Evolutionary conservation across 2,797 vertebrate species (phyloP), one percentile per base, ranked within the genome.

Genomic region (Myripristis jacobus): DNA sequence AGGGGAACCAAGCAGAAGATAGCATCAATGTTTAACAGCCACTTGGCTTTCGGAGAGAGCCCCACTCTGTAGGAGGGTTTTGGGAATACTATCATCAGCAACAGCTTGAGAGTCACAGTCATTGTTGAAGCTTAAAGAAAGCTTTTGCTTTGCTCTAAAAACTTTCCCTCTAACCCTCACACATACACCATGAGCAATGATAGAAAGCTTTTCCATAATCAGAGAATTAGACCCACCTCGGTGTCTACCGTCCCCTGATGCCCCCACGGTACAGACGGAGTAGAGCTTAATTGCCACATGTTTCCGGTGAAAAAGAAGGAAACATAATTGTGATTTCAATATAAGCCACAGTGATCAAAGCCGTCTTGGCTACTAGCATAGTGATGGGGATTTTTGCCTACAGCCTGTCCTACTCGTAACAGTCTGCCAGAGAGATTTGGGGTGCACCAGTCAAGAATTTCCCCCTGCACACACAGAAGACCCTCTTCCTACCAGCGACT

Each of bases 291-390:
- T 93, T 94, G 89, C 80, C 73, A 71, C 90, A 91, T 70, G 70
- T 88, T 92, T 92, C 77, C 86, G 77, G 75, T 63, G 83, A 85
- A 87, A 82, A 83, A 87, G 75, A 83, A 73, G 73, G 77, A 89
- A 92, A 90, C 76, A 81, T 92, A 91, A 93, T 90, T 91, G 91
- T 92, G 83, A 90, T 92, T 90, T 92, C 89, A 87, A 86, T 88
- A 79, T 79, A 86, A 92, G 87, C 83, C 73, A 82, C 75, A 73
- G 80, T 91, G 91, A 93, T 92, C 91, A 93, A 93, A 93, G 91
- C 90, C 79, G 85, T 77, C 85, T 67, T 62, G 83, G 87, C 83
- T 89, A 88, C 80, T 70, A 83, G 85, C 81, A 75, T 80, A 87
- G 82, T 84, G 89, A 87, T 82, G 77, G 81, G 67, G 70, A 79